phyloP scores from a whole-genome alignment of 2,888 invertebrate species.

The Schizaphis graminum region DNA sequence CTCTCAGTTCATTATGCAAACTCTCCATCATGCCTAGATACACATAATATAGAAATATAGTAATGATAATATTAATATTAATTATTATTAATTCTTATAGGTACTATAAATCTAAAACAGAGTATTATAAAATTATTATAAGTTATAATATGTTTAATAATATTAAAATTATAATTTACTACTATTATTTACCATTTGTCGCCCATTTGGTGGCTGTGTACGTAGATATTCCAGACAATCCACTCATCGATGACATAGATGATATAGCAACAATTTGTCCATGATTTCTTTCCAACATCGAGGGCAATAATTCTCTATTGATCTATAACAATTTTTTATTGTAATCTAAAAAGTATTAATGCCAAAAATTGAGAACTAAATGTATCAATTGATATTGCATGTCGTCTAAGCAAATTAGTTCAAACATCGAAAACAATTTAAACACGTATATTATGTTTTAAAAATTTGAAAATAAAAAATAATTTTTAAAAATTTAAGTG shows the following conservation, averaged over 20 bases:
- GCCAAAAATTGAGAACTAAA: background rate
- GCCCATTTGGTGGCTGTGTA: constrained; percentile 67
- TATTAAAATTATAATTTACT: background rate
- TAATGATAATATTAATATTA: background rate
- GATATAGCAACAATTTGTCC: constrained; percentile 96
- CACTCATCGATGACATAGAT: constrained; percentile 88
- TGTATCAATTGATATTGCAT: background rate
- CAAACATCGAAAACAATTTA: background rate
- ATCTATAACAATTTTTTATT: constrained; percentile 76
- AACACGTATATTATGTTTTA: background rate
- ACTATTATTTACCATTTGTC: constrained; percentile 64
- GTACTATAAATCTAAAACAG: background rate
- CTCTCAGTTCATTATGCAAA: constrained; percentile 67
- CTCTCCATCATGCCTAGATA: constrained; percentile 67
- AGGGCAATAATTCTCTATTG: constrained; percentile 88
- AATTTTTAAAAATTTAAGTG: background rate
- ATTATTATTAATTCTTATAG: background rate
- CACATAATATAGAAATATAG: background rate
- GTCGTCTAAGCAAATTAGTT: background rate
- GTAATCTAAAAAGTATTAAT: background rate
- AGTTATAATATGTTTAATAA: background rate
- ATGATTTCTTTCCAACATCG: constrained; percentile 86
- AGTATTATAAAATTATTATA: background rate
- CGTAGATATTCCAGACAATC: constrained; percentile 60
- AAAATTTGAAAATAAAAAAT: background rate